A percentile compares a stretch with the other conserved stretches of the same genome.
Evolutionary conservation across 1,140 invertebrate genomes (phyloP).

Genomic region (Trichomalopsis sarcophagae): DNA sequence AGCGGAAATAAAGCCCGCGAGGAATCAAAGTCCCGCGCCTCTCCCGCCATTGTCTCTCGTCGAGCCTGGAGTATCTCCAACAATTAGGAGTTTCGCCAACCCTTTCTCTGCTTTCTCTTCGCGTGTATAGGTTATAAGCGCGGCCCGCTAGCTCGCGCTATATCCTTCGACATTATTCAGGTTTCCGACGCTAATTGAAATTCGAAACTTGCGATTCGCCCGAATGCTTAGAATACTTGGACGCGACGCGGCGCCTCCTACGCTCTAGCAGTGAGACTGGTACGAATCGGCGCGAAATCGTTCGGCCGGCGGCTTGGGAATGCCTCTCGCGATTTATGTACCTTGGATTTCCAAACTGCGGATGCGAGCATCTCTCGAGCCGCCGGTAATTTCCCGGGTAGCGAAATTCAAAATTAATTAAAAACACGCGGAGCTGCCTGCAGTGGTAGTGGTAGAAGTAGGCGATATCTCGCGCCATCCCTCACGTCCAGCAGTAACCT

Average conservation of each 20-base stretch:
- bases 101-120: neutral
- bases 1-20: constrained; percentile 63
- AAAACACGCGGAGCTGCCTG: neutral
- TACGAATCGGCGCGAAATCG: constrained; percentile 14
- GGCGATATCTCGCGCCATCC: neutral
- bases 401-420: neutral
- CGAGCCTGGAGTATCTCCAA: constrained; percentile 33
- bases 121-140: neutral
- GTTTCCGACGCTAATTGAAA: constrained; percentile 57
- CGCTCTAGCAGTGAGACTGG: neutral
- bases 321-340: neutral
- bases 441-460: neutral
- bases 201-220: constrained; percentile 42
- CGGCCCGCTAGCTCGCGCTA: neutral
- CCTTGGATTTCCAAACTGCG: neutral
- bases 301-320: neutral
- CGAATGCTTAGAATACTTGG: constrained; percentile 35
- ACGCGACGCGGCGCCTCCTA: neutral
- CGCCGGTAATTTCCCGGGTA: neutral
- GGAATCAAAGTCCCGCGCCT: constrained; percentile 58
- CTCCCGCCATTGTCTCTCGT: constrained; percentile 46
- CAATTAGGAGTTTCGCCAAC: constrained; percentile 53
- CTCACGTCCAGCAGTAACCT: neutral
- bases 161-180: constrained; percentile 53
- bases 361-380: no score